These are phyloP conservation scores for Epizoanthus ramosus DNA, from an alignment of 92 coral and sea anemone genomes.

Conservation along the genomic window DNA sequence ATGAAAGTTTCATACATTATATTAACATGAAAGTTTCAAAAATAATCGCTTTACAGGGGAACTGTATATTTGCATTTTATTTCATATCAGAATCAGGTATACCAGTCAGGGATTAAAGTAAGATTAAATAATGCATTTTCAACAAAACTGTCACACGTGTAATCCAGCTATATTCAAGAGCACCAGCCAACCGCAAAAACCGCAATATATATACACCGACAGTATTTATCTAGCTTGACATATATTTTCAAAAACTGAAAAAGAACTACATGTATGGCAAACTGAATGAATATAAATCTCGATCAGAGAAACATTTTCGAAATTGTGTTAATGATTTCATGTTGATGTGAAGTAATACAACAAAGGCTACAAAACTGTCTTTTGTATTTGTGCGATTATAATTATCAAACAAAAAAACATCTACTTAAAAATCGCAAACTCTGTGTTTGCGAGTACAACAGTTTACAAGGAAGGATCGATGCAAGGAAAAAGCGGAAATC, in stretches of 20 bases:
- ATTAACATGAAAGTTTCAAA: no score
- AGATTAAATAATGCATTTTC: not conserved
- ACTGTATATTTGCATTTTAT: not conserved
- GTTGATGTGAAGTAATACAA: conserved; percentile 2
- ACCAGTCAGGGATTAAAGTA: not conserved
- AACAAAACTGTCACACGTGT: not conserved
- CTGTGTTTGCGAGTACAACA: not conserved
- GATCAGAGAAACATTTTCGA: not conserved
- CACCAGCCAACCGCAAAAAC: conserved; percentile 2
- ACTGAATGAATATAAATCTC: not conserved
- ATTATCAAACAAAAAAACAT: not conserved
- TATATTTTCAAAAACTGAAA: not conserved
- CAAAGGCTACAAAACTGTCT: not conserved
- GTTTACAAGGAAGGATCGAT: not conserved
- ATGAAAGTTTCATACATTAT: no score
- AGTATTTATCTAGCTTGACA: not conserved
- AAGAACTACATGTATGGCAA: not conserved
- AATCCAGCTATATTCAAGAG: conserved; percentile 14
- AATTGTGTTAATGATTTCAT: not conserved
- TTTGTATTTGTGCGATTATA: conserved; percentile 4
- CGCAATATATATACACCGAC: not conserved
- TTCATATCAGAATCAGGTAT: not conserved
- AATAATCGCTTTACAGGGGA: no score
- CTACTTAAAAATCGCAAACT: conserved; percentile 2
- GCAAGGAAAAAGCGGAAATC: not conserved